Evolutionary conservation across 1,140 invertebrate species (phyloP).

Genomic region (Euglossa dilemma): DNA sequence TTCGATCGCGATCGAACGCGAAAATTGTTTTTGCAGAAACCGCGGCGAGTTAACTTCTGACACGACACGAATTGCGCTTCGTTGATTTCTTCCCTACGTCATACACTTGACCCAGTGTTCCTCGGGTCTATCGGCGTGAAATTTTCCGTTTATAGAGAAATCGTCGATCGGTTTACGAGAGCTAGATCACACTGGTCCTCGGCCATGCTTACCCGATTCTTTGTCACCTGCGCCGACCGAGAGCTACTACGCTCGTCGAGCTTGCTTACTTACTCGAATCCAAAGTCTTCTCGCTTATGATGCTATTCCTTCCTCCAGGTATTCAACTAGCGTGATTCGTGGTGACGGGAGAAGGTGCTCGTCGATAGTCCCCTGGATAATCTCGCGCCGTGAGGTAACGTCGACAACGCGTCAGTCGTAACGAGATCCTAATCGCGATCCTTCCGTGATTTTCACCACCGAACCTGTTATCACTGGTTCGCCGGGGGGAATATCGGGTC

Average conservation of each 20-base stretch:
- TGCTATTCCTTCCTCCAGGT: neutral
- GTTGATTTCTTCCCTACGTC: conserved; percentile 27
- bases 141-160: conserved; percentile 36
- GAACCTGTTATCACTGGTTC: neutral
- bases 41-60: conserved; percentile 41
- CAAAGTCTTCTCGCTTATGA: neutral
- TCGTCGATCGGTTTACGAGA: neutral
- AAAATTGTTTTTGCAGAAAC: conserved; percentile 37
- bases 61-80: conserved; percentile 41
- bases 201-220: too few relatives aligned
- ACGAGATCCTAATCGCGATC: too few relatives aligned
- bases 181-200: neutral
- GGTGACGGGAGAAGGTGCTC: neutral
- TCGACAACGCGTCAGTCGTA: neutral
- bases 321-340: neutral
- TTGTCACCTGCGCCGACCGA: neutral
- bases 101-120: conserved; percentile 42
- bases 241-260: neutral
- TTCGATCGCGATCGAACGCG: neutral
- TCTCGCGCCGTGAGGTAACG: neutral
- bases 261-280: conserved; percentile 6
- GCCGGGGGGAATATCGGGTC: neutral
- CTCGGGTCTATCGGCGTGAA: conserved; percentile 29
- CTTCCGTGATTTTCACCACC: neutral
- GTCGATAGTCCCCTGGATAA: neutral